Percentiles rank a stretch among this genome's conserved stretches.
Evolutionary conservation across 2,888 invertebrate species (phyloP).

Genomic region (Lithophane socia): DNA sequence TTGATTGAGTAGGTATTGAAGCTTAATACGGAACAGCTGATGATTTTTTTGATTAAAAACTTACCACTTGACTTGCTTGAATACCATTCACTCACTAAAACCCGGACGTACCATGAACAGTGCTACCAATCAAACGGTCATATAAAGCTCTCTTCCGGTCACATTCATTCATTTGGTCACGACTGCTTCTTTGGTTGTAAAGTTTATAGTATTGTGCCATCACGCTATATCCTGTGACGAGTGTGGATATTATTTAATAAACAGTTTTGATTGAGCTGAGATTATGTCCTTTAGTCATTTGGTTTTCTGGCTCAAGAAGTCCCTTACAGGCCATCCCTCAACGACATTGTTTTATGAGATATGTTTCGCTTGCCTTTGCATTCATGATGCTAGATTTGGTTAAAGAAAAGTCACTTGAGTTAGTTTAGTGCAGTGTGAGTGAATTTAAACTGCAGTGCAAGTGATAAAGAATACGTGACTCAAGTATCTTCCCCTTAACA

Average conservation of each 20-base stretch:
- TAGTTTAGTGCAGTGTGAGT: too few species aligned
- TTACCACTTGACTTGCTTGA: constrained; percentile 9
- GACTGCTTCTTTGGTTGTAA: constrained; percentile 51
- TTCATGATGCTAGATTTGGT: background rate
- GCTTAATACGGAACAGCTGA: too few species aligned
- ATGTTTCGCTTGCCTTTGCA: background rate
- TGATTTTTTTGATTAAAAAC: too few species aligned
- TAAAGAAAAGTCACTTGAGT: background rate
- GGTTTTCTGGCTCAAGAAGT: background rate
- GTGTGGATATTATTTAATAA: constrained; percentile 1
- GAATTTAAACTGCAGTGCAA: too few species aligned
- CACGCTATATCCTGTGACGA: constrained; percentile 38
- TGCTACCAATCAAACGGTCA: constrained; percentile 60
- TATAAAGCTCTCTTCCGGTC: constrained; percentile 53
- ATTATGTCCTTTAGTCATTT: background rate
- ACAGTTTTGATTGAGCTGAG: background rate
- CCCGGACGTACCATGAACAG: constrained; percentile 47
- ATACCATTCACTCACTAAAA: constrained; percentile 45
- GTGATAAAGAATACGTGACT: too few species aligned
- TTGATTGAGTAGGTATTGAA: too few species aligned
- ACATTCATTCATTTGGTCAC: constrained; percentile 52
- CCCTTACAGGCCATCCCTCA: too few species aligned
- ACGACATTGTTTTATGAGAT: background rate
- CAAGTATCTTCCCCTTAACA: too few species aligned
- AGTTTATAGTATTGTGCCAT: constrained; percentile 44